These are phyloP conservation scores for Labeo rohita DNA, from an alignment of 2,113 vertebrate genomes.

Conservation along the genomic window DNA sequence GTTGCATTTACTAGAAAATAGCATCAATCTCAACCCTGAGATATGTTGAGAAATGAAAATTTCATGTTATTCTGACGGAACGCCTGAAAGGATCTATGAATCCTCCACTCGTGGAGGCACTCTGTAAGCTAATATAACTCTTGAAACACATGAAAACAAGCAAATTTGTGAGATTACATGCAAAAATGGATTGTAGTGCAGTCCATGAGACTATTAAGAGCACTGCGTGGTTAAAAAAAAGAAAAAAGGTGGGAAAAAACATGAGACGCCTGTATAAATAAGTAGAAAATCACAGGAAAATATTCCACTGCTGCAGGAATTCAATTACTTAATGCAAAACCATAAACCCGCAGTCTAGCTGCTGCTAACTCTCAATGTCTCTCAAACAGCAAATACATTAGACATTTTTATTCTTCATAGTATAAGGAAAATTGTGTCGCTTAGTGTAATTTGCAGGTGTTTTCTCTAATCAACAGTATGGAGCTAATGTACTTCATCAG, in stretches of 20 bases:
- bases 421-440: neutral
- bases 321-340: constrained; percentile 28
- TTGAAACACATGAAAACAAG: constrained; percentile 20
- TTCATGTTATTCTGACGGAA: neutral
- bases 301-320: constrained; percentile 25
- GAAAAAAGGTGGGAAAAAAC: neutral
- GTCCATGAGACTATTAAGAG: neutral
- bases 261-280: neutral
- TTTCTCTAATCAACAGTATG: neutral
- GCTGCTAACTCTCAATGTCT: constrained; percentile 6
- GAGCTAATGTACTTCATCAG: neutral
- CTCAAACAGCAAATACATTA: constrained; percentile 8
- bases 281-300: neutral
- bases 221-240: neutral
- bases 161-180: neutral
- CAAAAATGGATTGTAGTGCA: neutral
- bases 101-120: neutral
- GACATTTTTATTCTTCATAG: constrained; percentile 1
- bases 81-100: constrained; percentile 10
- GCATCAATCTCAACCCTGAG: constrained; percentile 28
- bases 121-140: constrained; percentile 18
- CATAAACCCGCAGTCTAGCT: constrained; percentile 16
- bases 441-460: neutral
- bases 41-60: constrained; percentile 35
- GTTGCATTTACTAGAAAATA: constrained; percentile 42